These are phyloP conservation scores for Notoglanidium macrostoma DNA, from an alignment of 2,797 vertebrate species.

Conservation along the genomic window DNA sequence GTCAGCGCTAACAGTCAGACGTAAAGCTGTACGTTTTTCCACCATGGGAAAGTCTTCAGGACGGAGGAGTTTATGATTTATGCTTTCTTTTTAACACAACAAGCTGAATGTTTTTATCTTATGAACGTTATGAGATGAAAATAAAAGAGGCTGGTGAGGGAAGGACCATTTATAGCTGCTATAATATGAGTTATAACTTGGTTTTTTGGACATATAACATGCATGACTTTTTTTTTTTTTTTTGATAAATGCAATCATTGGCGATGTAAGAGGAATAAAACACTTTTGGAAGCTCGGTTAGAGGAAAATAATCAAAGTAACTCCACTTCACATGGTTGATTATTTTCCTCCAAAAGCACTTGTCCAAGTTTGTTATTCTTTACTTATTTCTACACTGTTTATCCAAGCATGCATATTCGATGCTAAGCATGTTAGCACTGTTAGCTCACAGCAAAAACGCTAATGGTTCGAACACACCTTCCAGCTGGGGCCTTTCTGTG, in stretches of 20 bases:
- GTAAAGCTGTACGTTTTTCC: neutral
- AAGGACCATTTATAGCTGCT: neutral
- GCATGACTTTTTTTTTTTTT: neutral
- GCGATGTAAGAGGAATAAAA: neutral
- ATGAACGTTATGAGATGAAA: neutral
- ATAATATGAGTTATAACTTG: neutral
- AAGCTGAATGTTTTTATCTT: neutral
- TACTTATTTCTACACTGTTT: neutral
- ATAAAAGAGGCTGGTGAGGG: neutral
- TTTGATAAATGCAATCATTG: neutral
- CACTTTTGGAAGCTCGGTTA: neutral
- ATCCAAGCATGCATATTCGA: neutral
- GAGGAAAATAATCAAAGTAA: neutral
- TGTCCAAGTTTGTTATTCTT: neutral
- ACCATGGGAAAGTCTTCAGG: neutral
- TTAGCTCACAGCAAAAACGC: too few relatives aligned
- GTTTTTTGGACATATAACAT: neutral
- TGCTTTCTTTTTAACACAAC: neutral
- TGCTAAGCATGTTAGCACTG: too few relatives aligned
- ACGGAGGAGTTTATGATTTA: neutral
- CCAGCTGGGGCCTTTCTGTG: too few relatives aligned
- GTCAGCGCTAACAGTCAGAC: neutral
- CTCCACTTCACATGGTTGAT: neutral
- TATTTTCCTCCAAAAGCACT: neutral
- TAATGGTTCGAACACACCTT: too few relatives aligned